A percentile compares a stretch with the other conserved stretches of the same genome.
phyloP scores from a whole-genome alignment of 1,140 invertebrate species.

The Bombus confusus region DNA sequence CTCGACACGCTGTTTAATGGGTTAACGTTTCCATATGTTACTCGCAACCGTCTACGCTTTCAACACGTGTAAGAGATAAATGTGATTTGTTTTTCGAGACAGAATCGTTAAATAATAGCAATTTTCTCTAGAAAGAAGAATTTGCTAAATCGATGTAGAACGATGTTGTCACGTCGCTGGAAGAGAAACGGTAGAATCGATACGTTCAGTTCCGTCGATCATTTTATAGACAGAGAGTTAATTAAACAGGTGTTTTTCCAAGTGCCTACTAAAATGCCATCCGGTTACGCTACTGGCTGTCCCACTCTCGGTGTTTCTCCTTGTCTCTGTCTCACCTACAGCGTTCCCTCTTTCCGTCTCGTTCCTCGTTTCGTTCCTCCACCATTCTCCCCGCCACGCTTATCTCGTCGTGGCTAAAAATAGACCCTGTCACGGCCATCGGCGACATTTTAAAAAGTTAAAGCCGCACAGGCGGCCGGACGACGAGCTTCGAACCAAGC shows the following conservation, averaged over 20 bases:
- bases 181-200: neutral
- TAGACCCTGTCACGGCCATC: conserved; percentile 81
- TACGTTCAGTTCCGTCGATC: conserved; percentile 3
- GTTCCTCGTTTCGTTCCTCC: conserved; percentile 4
- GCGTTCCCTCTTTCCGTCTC: conserved; percentile 30
- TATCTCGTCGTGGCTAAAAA: conserved; percentile 81
- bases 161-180: too few relatives aligned
- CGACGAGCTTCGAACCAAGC: conserved; percentile 49
- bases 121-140: neutral
- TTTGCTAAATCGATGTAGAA: neutral
- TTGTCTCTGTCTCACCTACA: conserved; percentile 17
- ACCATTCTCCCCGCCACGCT: conserved; percentile 67
- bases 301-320: conserved; percentile 21
- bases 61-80: neutral
- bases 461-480: conserved; percentile 63
- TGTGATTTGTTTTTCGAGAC: neutral
- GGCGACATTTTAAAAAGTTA: conserved; percentile 82
- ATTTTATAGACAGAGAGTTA: conserved; percentile 25
- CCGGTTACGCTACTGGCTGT: conserved; percentile 61
- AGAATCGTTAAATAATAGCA: too few relatives aligned
- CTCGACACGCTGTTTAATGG: neutral
- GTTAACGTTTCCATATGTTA: neutral
- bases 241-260: conserved; percentile 61
- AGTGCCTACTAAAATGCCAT: conserved; percentile 43
- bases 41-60: too few relatives aligned